Evolutionary conservation across 2,888 invertebrate genomes (phyloP).

Genomic region (Noctua janthina): DNA sequence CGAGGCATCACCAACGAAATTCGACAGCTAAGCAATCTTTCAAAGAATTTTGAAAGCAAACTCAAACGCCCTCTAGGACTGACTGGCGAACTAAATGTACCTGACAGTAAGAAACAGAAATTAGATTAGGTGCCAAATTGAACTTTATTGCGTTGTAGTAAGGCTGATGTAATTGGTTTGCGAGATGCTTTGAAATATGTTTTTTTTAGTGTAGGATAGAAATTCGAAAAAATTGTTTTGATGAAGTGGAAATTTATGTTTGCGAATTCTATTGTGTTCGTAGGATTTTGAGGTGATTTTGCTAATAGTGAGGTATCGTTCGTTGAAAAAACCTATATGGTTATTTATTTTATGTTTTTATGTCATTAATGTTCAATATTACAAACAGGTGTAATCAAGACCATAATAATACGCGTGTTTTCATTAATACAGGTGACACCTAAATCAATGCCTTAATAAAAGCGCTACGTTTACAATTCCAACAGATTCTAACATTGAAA

Average conservation of each 20-base stretch:
- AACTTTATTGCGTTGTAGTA: conserved; percentile 19
- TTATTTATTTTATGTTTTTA: conserved; percentile 22
- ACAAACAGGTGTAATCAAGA: not conserved
- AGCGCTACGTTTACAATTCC: not conserved
- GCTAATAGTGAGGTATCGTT: not conserved
- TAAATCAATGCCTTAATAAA: not conserved
- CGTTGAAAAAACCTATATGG: conserved; percentile 5
- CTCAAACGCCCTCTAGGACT: conserved; percentile 72
- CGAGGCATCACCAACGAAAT: conserved; percentile 81
- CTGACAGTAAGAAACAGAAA: conserved; percentile 78
- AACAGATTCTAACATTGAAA: not conserved
- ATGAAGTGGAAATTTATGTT: conserved; percentile 9
- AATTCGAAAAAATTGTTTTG: not conserved
- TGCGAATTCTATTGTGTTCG: not conserved
- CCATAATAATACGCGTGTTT: not conserved
- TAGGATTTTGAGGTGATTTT: not conserved
- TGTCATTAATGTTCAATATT: not conserved
- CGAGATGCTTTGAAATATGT: not conserved
- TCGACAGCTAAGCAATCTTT: conserved; percentile 73
- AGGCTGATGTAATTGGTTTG: conserved; percentile 24
- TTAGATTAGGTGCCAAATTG: conserved; percentile 67
- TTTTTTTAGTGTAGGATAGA: not conserved
- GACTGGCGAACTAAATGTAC: conserved; percentile 61
- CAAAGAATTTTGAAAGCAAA: conserved; percentile 73
- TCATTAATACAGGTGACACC: not conserved